Percentiles rank a stretch among this genome's conserved stretches.
Evolutionary conservation across 1,140 invertebrate genomes (phyloP).

Genomic region (Ceratitis capitata): DNA sequence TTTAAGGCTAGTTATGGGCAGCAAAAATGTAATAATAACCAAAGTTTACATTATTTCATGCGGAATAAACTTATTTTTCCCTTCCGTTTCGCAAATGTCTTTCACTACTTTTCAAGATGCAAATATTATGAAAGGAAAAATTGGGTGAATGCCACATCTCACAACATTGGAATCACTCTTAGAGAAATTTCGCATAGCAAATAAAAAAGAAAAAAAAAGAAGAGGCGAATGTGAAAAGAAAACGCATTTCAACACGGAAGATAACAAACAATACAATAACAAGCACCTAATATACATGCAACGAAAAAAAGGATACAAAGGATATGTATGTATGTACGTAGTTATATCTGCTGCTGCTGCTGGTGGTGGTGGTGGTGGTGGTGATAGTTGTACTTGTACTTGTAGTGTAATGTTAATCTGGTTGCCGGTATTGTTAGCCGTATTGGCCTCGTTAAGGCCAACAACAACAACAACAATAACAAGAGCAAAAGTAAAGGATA

Average conservation of each 20-base stretch:
- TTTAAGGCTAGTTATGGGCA: background rate
- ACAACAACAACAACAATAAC: conserved; percentile 24
- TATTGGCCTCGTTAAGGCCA: conserved; percentile 25
- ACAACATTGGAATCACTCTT: conserved; percentile 12
- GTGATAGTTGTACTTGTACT: background rate
- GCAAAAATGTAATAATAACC: background rate
- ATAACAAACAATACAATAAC: background rate
- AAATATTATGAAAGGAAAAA: conserved; percentile 13
- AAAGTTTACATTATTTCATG: background rate
- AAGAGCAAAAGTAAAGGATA: background rate
- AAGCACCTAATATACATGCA: background rate
- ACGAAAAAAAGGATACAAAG: background rate
- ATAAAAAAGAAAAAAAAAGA: background rate
- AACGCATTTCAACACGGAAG: conserved; percentile 5
- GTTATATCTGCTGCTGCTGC: background rate
- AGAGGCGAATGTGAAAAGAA: background rate
- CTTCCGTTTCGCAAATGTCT: background rate
- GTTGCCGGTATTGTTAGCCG: conserved; percentile 29
- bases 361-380: background rate
- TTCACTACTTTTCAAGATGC: background rate
- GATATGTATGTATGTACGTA: too few relatives aligned
- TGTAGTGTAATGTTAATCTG: conserved; percentile 9
- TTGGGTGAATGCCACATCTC: conserved; percentile 7
- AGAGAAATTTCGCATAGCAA: background rate
- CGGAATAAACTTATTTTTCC: conserved; percentile 26